A percentile compares a stretch with the other conserved stretches of the same genome.
phyloP scores from a whole-genome alignment of 2,888 invertebrate genomes.

The Hypsopygia costalis region DNA sequence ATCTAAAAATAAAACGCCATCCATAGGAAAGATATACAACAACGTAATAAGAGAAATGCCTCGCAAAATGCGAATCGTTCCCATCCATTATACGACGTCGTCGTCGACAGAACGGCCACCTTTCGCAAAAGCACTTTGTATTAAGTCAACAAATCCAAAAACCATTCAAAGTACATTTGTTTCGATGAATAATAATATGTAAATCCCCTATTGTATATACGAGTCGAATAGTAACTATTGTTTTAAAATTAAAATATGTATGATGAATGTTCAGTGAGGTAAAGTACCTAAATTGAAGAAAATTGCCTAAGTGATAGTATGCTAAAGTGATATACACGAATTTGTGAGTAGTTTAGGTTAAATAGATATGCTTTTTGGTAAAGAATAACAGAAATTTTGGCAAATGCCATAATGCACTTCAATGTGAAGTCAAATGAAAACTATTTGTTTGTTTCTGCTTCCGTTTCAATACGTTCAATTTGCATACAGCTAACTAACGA shows the following conservation, averaged over 20 bases:
- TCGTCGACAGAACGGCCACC: slow-evolving; percentile 62
- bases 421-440: no score
- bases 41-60: slow-evolving; percentile 58
- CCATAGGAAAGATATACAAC: slow-evolving; percentile 1
- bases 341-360: no score
- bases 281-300: neutral
- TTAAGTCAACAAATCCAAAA: slow-evolving; percentile 75
- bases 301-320: no score
- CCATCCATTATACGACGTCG: slow-evolving; percentile 61
- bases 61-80: slow-evolving; percentile 51
- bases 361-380: no score
- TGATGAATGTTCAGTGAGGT: slow-evolving; percentile 4
- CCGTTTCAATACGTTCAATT: no score
- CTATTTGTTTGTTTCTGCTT: no score
- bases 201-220: slow-evolving; percentile 55
- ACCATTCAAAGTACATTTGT: slow-evolving; percentile 73
- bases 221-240: slow-evolving; percentile 5
- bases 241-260: slow-evolving; percentile 4
- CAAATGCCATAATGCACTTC: no score
- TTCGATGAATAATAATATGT: slow-evolving; percentile 74
- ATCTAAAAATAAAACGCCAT: neutral
- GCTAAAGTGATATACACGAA: no score
- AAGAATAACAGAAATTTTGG: no score
- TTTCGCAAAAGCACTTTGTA: slow-evolving; percentile 69
- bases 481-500: no score